phyloP scores from a whole-genome alignment of 2,113 vertebrate genomes.

The Gymnocephalus cernua region DNA sequence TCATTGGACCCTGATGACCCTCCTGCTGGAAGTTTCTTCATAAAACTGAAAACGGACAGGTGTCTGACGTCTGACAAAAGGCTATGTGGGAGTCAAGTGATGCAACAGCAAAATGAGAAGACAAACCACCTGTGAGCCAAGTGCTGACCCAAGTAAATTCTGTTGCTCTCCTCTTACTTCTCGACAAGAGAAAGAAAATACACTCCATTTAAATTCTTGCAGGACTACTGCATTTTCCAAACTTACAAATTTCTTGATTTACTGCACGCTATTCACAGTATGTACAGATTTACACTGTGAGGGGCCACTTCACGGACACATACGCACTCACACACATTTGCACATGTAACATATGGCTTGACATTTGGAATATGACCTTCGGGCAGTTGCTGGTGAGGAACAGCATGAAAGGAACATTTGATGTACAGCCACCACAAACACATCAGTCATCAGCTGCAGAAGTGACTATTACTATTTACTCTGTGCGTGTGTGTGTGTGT shows the following conservation, averaged over 20 bases:
- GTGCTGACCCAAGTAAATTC: constrained; percentile 21
- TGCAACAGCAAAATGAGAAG: constrained; percentile 30
- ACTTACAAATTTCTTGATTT: constrained; percentile 16
- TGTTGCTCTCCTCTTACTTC: not conserved
- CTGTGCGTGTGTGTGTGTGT: too few species aligned
- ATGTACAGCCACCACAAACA: constrained; percentile 37
- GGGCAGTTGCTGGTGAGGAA: constrained; percentile 2
- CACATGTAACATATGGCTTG: constrained; percentile 40
- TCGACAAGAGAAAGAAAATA: constrained; percentile 10
- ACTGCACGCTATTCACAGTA: not conserved
- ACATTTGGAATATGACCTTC: constrained; percentile 51
- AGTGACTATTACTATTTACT: constrained; percentile 12
- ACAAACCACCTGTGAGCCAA: constrained; percentile 9
- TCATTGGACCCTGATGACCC: constrained; percentile 27
- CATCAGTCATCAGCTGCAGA: constrained; percentile 56
- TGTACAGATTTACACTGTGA: constrained; percentile 22
- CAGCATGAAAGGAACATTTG: constrained; percentile 27
- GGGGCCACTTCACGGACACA: not conserved
- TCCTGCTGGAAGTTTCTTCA: constrained; percentile 37
- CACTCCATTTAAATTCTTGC: not conserved
- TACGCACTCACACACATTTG: not conserved
- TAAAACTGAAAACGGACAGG: constrained; percentile 25
- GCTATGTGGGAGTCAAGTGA: constrained; percentile 36
- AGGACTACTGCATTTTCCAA: not conserved
- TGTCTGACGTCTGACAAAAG: constrained; percentile 52